Conservation (phyloP, 2,797 vertebrate genomes). For the Ambastaia sidthimunki region DNA sequence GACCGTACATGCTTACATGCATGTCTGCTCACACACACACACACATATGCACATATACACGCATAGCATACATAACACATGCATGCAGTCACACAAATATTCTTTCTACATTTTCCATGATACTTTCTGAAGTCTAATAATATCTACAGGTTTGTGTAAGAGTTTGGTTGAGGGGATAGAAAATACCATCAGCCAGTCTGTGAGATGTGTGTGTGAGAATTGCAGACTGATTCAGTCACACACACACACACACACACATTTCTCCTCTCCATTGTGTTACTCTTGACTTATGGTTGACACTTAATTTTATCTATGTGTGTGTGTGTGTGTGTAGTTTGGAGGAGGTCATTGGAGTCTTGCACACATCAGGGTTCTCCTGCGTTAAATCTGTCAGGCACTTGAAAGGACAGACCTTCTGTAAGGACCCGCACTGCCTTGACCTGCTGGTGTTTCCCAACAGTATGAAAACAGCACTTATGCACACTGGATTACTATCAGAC, state of each 20-base stretch:
- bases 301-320: conserved; percentile 2
- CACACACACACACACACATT: conserved; percentile 28
- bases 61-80: no score
- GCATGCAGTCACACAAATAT: no score
- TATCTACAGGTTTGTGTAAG: no score
- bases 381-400: conserved; percentile 78
- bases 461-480: conserved; percentile 79
- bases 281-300: conserved; percentile 1
- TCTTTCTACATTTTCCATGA: no score
- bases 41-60: no score
- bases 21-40: no score
- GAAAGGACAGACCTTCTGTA: conserved; percentile 77
- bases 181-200: no score
- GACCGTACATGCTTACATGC: no score
- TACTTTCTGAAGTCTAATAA: no score
- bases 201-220: no score
- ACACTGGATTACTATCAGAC: conserved; percentile 78
- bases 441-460: conserved; percentile 83
- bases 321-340: conserved; percentile 73
- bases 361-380: conserved; percentile 75
- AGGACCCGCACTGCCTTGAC: conserved; percentile 85
- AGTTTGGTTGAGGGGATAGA: no score
- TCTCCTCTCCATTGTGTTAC: background rate
- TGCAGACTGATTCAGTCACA: no score
- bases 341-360: conserved; percentile 79